Conservation (phyloP, 2,113 vertebrate species). For the Charina bottae region DNA sequence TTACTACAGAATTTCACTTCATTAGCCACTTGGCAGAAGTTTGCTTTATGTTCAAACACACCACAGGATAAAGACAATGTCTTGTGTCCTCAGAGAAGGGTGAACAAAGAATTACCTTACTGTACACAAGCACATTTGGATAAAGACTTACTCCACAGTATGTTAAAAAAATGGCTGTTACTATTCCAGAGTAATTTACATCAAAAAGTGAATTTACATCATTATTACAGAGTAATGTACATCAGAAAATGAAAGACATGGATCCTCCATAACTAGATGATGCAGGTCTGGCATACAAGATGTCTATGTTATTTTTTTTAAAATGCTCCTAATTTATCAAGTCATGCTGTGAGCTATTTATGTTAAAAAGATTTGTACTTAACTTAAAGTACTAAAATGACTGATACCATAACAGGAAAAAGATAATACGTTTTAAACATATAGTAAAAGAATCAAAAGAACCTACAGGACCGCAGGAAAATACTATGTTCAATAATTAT, state of each 20-base stretch:
- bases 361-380: constrained; percentile 22
- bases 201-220: not conserved
- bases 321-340: constrained; percentile 53
- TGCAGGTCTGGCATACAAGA: constrained; percentile 16
- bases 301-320: constrained; percentile 51
- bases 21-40: constrained; percentile 24
- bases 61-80: not conserved
- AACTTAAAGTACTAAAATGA: constrained; percentile 37
- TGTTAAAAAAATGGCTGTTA: not conserved
- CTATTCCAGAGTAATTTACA: constrained; percentile 42
- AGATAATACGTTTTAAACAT: accelerated
- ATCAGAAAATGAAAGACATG: constrained; percentile 46
- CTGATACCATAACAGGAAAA: constrained; percentile 42
- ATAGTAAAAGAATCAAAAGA: constrained; percentile 11
- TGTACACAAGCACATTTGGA: not conserved
- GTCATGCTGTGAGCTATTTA: constrained; percentile 51
- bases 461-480: constrained; percentile 47
- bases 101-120: not conserved
- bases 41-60: not conserved
- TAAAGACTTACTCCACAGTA: not conserved
- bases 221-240: constrained; percentile 15
- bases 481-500: constrained; percentile 38
- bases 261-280: not conserved
- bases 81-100: not conserved
- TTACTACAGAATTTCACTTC: not conserved